Evolutionary conservation across 2,797 vertebrate species (phyloP), one percentile per base, ranked within the genome.

Genomic region (Crypturellus tataupa): DNA sequence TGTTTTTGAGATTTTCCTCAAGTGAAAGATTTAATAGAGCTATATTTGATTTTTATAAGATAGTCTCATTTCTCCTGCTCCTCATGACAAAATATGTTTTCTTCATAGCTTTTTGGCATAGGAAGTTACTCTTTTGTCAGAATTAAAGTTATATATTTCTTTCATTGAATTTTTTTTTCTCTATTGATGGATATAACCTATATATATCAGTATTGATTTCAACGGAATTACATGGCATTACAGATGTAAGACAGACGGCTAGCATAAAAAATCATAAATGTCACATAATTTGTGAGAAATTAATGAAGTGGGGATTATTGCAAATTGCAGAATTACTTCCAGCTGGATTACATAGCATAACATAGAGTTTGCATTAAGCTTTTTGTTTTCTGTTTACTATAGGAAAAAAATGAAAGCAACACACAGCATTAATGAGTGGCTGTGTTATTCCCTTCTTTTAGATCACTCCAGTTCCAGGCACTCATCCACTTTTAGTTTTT

Each of bases 401-500:
- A 95, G 92, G 86, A 76, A 96, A 95, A 55, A 96, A 96, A 89
- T 71, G 73, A 94, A 90, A 90, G 80, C 76, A 87, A 69, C 94
- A 91, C 85, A 93, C 76, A 90, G 78, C 81, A 96, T 94, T 97
- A 96, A 97, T 80, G 72, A 78, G 69, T 87, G 85, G 72, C 87
- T 94, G 90, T 96, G 91, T 93, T 96, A 91, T 96, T 96, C 73
- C 94, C 96, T 97, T 97, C 89, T 98, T 98, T 97, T 98, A 99
- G 98, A 98, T 99, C 96, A 99, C 98, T 97, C 98, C 99, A 95
- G 97, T 98, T 98, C 98, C 98, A 98, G 99, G 98, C 95, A 99
- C 98, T 98, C 99, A 99, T 98, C 99, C 99, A 69, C 98, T 99
- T 97, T 98, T 99, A 95, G 98, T 99, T 97, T 99, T 99, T 97